Evolutionary conservation across 2,797 vertebrate genomes (phyloP), one percentile per base, ranked within the genome.

Genomic region (Mastacembelus armatus): DNA sequence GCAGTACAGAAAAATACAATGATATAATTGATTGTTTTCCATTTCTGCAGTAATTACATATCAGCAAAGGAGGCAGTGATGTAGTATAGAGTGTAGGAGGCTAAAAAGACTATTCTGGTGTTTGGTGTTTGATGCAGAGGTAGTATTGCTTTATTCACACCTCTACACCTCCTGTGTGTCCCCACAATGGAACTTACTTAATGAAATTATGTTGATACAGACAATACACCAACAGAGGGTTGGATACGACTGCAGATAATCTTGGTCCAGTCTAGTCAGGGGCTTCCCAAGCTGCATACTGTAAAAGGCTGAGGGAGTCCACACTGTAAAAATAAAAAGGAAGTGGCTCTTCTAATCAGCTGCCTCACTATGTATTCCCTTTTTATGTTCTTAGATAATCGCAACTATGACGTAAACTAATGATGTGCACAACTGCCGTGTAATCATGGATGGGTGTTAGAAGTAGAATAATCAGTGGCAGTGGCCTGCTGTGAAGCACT

Each of bases 1-100:
- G 45, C 16, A 33, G 35, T 3, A 70, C 24, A 15, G 42, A 57
- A 44, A 76, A 30, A 7, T n/a, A 29, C 27, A 16, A n/a, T 45
- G 27, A 43, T 45, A 7, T 57, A 24, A 83, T 43, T 60, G 43
- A 76, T 77, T 56, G 72, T 71, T 80, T 45, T 33, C 24, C 16
- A 27, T 47, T n/a, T 49, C 30, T 36, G 16, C 64, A 56, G 35
- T 77, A 61, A 80, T 79, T 58, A 26, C 8, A 1, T 71, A 50
- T 43, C 4, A 1, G 19, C n/a, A 30, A 56, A 56, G 12, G 44
- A 69, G 33, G 22, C 16, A 36, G n/a, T 19, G 36, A 44, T 74
- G 49, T 42, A 35, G 35, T 57, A 47, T 65, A 80, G 7, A 55
- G 21, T 1, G 29, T 14, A 16, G 42, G 29, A 75, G 26, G 42